phyloP scores from a whole-genome alignment of 30 jellyfish, hydroid and myxozoan species.

The Aurelia sp. region DNA sequence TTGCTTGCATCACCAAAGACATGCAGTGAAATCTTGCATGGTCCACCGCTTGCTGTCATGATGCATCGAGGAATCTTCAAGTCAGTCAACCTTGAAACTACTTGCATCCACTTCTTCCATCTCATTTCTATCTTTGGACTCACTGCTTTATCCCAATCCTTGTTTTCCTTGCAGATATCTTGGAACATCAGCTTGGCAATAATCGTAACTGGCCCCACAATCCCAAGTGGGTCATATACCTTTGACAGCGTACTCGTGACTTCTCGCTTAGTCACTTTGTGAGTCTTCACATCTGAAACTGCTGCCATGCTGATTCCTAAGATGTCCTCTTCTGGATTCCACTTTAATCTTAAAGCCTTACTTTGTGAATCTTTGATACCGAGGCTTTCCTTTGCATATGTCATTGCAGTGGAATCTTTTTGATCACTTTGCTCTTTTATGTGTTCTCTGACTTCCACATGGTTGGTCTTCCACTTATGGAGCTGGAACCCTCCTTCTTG shows the following conservation, averaged over 20 bases:
- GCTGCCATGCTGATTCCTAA: too few relatives aligned
- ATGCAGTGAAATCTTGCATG: slow-evolving; percentile 21
- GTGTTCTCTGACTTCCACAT: not conserved
- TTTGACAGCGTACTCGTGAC: not conserved
- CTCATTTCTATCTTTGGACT: slow-evolving; percentile 36
- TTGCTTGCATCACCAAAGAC: slow-evolving; percentile 49
- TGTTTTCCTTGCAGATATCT: slow-evolving; percentile 33
- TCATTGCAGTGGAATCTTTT: slow-evolving; percentile 28
- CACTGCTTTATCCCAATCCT: slow-evolving; percentile 42
- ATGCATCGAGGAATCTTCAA: slow-evolving; percentile 36
- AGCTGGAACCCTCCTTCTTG: too few relatives aligned
- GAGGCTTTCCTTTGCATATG: slow-evolving; percentile 44
- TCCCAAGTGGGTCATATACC: slow-evolving; percentile 42
- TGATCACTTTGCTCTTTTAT: slow-evolving; percentile 18
- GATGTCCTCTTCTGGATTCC: not conserved
- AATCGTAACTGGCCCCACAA: slow-evolving; percentile 17
- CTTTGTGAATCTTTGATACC: slow-evolving; percentile 31
- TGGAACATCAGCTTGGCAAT: too few relatives aligned
- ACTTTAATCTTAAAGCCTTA: slow-evolving; percentile 28
- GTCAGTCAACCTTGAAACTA: slow-evolving; percentile 12
- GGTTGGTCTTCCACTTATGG: too few relatives aligned
- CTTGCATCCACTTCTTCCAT: slow-evolving; percentile 38
- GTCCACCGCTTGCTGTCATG: slow-evolving; percentile 15
- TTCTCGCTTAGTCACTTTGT: not conserved
- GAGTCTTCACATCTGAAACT: too few relatives aligned